Evolutionary conservation across 2,113 vertebrate genomes (phyloP), one percentile per base, ranked within the genome.

Genomic region (Gracilinanus agilis): DNA sequence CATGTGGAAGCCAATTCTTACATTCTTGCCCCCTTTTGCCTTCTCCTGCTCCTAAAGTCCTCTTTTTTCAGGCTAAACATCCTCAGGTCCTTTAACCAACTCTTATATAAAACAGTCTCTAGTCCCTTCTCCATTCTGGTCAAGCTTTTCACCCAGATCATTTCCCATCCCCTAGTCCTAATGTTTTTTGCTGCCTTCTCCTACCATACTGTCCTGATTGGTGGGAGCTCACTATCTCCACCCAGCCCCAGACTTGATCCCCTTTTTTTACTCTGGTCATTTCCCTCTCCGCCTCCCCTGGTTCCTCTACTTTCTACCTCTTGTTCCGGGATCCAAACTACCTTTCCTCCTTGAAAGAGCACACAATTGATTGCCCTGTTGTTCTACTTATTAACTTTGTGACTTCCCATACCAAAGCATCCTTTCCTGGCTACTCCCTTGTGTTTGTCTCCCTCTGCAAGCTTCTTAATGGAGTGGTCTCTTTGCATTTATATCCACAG

Each of bases 1-100:
- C 6, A 23, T 83, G 49, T 49, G 49, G n/a, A 83, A 83, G 44
- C 53, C 34, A 6, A 7, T 23, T 54, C 25, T 40, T 24, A 44
- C 19, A 1, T 53, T 44, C 53, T 5, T 34, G 44, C 24, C 0
- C 0, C 1, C 19, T 83, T n/a, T 3, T 16, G 4, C 24, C 44
- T 8, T 3, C 0, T 1, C 44, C 67, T 13, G 29, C 34, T 44
- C 58, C 21, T 24, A 6, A 11, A 58, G 25, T 29, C 89, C 27
- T 25, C 3, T 40, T 90, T 88, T 92, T 10, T 61, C 56, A 34
- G 2, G 16, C 12, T 16, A 24, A 27, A 83, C 5, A 0, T 2
- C 16, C 27, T n/a, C 29, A 89, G 25, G 44, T 25, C 56, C 44
- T 90, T 27, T 83, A 40, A 6, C 49, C 11, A 89, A 83, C 21